phyloP scores from a whole-genome alignment of 2,888 invertebrate species.

The Pandemis corylana region DNA sequence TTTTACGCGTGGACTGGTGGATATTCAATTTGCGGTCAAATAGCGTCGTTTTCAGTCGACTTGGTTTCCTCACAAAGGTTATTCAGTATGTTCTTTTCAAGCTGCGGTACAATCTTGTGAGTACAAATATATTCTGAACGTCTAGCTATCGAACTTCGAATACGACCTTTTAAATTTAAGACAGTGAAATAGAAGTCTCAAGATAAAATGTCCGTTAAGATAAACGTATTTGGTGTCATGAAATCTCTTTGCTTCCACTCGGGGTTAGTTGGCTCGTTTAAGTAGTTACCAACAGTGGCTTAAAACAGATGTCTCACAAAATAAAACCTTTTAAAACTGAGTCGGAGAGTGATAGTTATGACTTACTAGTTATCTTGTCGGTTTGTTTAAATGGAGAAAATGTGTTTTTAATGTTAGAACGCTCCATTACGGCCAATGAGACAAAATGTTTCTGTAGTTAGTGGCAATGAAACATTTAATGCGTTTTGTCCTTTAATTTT shows the following conservation, averaged over 20 bases:
- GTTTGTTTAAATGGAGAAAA: slow-evolving; percentile 13
- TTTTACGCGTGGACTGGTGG: background rate
- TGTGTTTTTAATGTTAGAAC: slow-evolving; percentile 20
- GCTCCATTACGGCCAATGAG: background rate
- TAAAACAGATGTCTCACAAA: background rate
- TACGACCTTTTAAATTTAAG: slow-evolving; percentile 27
- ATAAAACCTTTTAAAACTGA: slow-evolving; percentile 6
- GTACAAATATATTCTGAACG: background rate
- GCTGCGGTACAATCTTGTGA: background rate
- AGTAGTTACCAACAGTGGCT: slow-evolving; percentile 8
- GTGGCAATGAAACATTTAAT: background rate
- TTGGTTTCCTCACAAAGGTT: slow-evolving; percentile 12
- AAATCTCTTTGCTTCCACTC: slow-evolving; percentile 3
- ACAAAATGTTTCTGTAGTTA: slow-evolving; percentile 5
- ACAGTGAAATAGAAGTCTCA: slow-evolving; percentile 36
- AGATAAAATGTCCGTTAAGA: slow-evolving; percentile 28
- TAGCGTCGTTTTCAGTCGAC: slow-evolving; percentile 2
- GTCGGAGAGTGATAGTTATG: slow-evolving; percentile 2
- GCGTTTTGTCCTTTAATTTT: background rate
- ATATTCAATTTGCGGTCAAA: slow-evolving; percentile 16
- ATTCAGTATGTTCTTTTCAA: background rate
- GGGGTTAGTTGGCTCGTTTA: slow-evolving; percentile 12
- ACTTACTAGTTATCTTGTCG: background rate
- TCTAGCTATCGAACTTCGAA: background rate
- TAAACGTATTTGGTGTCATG: slow-evolving; percentile 24